These are phyloP conservation scores for Gadopsis marmoratus DNA, from an alignment of 2,797 vertebrate species.

Conservation along the genomic window DNA sequence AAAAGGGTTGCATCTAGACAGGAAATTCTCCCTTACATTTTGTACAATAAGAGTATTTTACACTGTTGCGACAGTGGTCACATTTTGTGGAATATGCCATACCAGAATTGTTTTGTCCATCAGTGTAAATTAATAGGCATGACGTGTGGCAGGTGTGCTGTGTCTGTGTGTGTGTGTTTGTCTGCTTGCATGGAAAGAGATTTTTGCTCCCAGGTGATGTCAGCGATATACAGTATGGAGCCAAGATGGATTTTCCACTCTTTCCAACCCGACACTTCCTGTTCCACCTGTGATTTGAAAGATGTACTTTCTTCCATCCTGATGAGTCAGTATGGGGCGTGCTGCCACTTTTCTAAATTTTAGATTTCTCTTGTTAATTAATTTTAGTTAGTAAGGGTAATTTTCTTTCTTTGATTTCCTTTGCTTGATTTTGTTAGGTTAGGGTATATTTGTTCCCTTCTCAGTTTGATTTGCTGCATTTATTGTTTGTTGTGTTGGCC, in stretches of 20 bases:
- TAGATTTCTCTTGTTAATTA: neutral
- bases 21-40: too few species aligned
- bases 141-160: neutral
- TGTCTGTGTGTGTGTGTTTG: neutral
- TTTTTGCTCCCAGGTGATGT: neutral
- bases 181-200: neutral
- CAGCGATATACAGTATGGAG: neutral
- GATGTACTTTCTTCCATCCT: neutral
- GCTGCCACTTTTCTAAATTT: neutral
- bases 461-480: neutral
- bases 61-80: neutral
- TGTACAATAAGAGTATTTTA: neutral
- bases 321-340: neutral
- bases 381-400: neutral
- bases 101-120: neutral
- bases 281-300: neutral
- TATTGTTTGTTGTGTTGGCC: neutral
- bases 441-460: neutral
- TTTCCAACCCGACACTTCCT: neutral
- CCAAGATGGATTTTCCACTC: neutral
- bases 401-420: neutral
- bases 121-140: neutral
- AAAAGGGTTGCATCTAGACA: neutral
- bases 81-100: neutral
- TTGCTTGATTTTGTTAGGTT: slow-evolving; percentile 5